Conservation (phyloP, 2,888 invertebrate genomes). For the Zygaena filipendulae region DNA sequence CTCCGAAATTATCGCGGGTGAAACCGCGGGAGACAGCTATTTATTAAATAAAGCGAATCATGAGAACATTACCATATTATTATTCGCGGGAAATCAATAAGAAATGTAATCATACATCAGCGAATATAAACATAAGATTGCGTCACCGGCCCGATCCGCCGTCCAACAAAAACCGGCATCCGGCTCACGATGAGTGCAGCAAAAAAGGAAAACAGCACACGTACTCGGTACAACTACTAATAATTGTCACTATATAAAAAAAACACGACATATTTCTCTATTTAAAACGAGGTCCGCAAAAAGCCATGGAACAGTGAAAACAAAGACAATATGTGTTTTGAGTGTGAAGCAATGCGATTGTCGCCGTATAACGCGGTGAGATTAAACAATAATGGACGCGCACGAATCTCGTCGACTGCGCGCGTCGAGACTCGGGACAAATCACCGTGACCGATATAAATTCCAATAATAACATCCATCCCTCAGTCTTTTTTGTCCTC, state of each 20-base stretch:
- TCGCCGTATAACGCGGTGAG: slow-evolving; percentile 29
- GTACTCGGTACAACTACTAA: slow-evolving; percentile 9
- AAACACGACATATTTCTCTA: slow-evolving; percentile 17
- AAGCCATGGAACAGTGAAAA: slow-evolving; percentile 33
- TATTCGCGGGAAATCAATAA: slow-evolving; percentile 25
- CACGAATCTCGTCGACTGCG: no score
- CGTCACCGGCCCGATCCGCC: slow-evolving; percentile 37
- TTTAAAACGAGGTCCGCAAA: slow-evolving; percentile 34
- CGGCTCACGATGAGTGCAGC: slow-evolving; percentile 31
- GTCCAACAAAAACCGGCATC: slow-evolving; percentile 47
- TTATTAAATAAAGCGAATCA: no score
- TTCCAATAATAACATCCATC: no score
- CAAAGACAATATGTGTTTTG: slow-evolving; percentile 37
- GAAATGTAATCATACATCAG: no score
- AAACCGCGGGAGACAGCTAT: no score
- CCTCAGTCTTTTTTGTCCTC: no score
- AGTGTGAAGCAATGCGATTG: slow-evolving; percentile 33
- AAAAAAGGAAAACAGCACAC: slow-evolving; percentile 28
- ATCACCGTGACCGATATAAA: no score
- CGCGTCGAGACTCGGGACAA: no score
- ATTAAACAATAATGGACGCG: slow-evolving; percentile 49
- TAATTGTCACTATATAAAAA: slow-evolving; percentile 5
- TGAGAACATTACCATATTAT: no score
- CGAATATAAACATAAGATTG: slow-evolving; percentile 21
- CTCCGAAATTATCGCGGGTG: no score